Evolutionary conservation across 2,888 invertebrate genomes (phyloP), one percentile per base, ranked within the genome.

Genomic region (Gari tellinella): DNA sequence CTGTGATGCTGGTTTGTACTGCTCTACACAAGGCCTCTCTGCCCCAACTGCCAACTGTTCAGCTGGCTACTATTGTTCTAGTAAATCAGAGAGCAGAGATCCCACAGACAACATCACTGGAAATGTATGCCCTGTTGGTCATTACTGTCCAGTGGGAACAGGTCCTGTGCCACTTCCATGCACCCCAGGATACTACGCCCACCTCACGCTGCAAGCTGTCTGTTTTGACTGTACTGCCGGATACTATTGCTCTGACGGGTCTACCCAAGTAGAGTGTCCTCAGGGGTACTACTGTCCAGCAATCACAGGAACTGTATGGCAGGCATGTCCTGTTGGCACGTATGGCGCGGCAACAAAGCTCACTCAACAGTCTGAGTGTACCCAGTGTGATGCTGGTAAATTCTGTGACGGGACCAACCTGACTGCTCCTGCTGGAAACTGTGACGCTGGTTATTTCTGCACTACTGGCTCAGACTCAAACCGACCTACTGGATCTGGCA

Each of bases 371-470:
- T 82, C 83, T 0, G 82, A 90, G 74, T 91, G 91, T 75, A 85
- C 85, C 14, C 80, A 83, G 17, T 91, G 90, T 78, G 76, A 86
- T 0, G 89, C 87, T 19, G 90, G 91, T 0, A 85, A 68, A 55
- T 91, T 89, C 70, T 91, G 91, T 75, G 82, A 81, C 25, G 45
- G 53, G 4, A 60, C 70, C 21, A 90, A 90, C 72, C 72, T 86
- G 45, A 90, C 90, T 5, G 65, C 83, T 1, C 81, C 73, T 4
- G 66, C 84, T n/a, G 90, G 89, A n/a, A 82, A 80, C 3, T 91
- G 91, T 80, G 82, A 82, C 68, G 84, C 90, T 17, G 91, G 90
- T 0, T 89, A 85, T 73, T 91, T 68, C 77, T 91, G 91, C 72
- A 66, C 80, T 45, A 73, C 75, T 64, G 90, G 90, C 8, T 88